Evolutionary conservation across 2,113 vertebrate species (phyloP), one percentile per base, ranked within the genome.

Genomic region (Mobula hypostoma): DNA sequence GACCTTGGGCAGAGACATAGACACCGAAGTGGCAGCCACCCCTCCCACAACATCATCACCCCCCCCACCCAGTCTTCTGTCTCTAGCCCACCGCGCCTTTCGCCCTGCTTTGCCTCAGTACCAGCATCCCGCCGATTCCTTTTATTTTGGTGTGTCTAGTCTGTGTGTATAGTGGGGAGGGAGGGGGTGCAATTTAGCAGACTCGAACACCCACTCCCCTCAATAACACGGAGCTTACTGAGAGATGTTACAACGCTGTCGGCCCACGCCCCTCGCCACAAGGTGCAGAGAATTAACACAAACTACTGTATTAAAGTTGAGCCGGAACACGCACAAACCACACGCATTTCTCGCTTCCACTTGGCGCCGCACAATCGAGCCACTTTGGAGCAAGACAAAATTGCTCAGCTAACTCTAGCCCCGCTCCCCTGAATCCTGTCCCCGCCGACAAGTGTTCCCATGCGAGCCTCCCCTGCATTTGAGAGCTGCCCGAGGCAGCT

Each of bases 251-350:
- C 32, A 24, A 15, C 14, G 58, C 85, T 5, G 1, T 91, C 17
- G 68, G 66, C 36, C 24, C 63, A 9, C 66, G 66, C 7, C 24
- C 21, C 15, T 2, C 14, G 14, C n/a, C 27, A 4, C n/a, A 72
- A 9, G 32, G 21, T 1, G 90, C 68, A 48, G 21, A 12, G 66
- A 36, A 92, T 92, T 36, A 72, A 92, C 17, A 32, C 32, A 27
- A 93, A 74, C 90, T 74, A 36, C 36, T 36, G 36, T 36, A 93
- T 48, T 72, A 92, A 92, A 92, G 66, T 92, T 92, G 72, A 92
- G 32, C 66, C 36, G 7, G 8, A 72, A 92, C 40, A 58, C 17
- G 58, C 63, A 40, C 32, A 24, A 61, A 66, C 29, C 15, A 72
- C 14, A 61, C 19, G 27, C 24, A 87, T 63, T 63, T 29, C 36